Evolutionary conservation across 1,140 invertebrate genomes (phyloP).

Genomic region (Gryllus bimaculatus): DNA sequence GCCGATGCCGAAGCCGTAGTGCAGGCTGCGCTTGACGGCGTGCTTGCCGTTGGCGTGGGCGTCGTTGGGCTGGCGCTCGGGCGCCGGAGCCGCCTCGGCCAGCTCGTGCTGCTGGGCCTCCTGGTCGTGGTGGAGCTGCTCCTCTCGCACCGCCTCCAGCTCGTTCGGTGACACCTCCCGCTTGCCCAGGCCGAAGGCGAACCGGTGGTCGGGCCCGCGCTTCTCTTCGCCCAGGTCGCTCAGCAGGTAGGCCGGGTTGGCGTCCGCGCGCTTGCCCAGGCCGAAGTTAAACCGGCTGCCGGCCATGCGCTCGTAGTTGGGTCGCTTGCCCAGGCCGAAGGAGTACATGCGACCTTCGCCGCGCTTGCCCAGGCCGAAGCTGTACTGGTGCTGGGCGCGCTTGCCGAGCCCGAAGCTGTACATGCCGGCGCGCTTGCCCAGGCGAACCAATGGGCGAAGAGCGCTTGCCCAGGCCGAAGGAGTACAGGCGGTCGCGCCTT

Average conservation of each 20-base stretch:
- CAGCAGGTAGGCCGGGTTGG: background rate
- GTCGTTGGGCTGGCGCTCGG: background rate
- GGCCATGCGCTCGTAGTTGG: conserved; percentile 8
- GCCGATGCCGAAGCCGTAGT: conserved; percentile 19
- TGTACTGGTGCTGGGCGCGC: conserved; percentile 26
- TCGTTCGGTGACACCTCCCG: conserved; percentile 18
- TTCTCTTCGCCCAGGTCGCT: conserved; percentile 14
- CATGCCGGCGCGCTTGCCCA: conserved; percentile 24
- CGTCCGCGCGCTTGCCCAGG: conserved; percentile 19
- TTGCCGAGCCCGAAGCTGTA: conserved; percentile 42
- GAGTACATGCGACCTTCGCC: conserved; percentile 23
- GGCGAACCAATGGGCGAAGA: conserved; percentile 29
- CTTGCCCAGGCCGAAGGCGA: conserved; percentile 22
- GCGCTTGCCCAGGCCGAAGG: conserved; percentile 48
- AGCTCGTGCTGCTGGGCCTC: background rate
- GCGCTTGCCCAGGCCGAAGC: conserved; percentile 36
- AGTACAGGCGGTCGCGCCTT: conserved; percentile 36
- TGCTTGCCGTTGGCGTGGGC: background rate
- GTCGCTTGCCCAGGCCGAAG: conserved; percentile 25
- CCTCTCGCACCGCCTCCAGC: conserved; percentile 11
- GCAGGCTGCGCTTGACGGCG: conserved; percentile 17
- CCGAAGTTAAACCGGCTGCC: conserved; percentile 20
- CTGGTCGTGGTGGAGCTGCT: background rate
- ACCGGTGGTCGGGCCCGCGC: conserved; percentile 14
- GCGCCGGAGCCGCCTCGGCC: background rate